Base-by-base conservation (phyloP, 2,888 invertebrate genomes). In the Xestobium rufovillosum region DNA sequence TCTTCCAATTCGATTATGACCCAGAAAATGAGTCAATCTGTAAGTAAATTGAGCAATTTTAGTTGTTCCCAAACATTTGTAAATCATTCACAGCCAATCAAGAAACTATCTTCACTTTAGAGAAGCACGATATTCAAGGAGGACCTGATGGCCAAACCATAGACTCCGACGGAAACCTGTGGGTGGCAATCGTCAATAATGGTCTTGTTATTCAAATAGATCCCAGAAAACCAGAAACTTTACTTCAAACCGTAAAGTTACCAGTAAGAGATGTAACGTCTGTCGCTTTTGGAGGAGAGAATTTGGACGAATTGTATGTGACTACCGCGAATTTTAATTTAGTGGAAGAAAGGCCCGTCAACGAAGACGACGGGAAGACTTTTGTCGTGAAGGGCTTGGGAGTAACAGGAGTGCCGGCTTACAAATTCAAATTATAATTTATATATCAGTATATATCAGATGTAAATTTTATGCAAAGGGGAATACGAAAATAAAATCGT, bases 91-190 rank as follows among this genome's bases (percentile, higher is more conserved):
- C 61, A 79, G 79, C 71, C 14, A 80, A 78, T 54, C 72, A 75
- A 3, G 68, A 69, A 42, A 61, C 69, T 1, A 63, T 79, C 26
- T 81, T 78, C 56, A 68, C 73, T 51, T 71, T 77, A 50, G 55
- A 55, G 16, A 53, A 59, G 17, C 55, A 65, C 38, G 56, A 59
- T 17, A 55, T 69, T 23, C 51, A 54, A 8, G 69, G 74, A n/a
- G 68, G 77, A 48, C 78, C 77, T 33, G 83, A 84, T 63, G 82
- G 82, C 12, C 81, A 86, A 80, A 80, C 83, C 43, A 80, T 83
- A 36, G 87, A 87, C 63, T 71, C 73, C 0, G 77, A 84, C 43
- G 85, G 80, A 4, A 80, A 81, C 57, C 67, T 87, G 4, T 87
- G 86, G 81, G 72, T 87, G 23, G 83, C 84, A 32, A 78, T 79